Base-by-base conservation (phyloP, 1,140 invertebrate species). In the Cataglyphis hispanica region DNA sequence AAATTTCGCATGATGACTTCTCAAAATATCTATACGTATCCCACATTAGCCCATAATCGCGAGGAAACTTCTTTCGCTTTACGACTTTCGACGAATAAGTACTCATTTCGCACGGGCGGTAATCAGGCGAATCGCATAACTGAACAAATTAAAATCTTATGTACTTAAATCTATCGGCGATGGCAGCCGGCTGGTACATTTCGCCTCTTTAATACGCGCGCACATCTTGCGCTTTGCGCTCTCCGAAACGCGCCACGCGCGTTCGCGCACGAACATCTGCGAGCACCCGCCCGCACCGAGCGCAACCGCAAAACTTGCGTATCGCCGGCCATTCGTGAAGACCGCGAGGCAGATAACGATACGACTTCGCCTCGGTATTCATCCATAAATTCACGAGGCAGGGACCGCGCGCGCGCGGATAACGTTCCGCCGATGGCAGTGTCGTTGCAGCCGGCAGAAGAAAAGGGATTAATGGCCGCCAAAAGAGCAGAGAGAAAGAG, bases 81-180 rank as follows among this genome's bases (percentile, higher is more conserved):
- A 88, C 56, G 85, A 87, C 76, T 58, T 58, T 34, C 46, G 77
- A 50, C 25, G 37, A 58, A 70, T 87, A 87, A 84, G 69, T 60
- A 16, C 25, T 74, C 78, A 34, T 83, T 83, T 40, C 53, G 16
- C 10, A 50, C 70, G 40, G 60, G 10, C 72, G 16, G 58, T 77
- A 66, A 84, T 84, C 81, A 50, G 60, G 11, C 69, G 25, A 43
- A 25, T 40, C 72, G 58, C 74, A 84, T 66, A 84, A 66, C 81
- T 37, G 46, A 76, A 84, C 31, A 84, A 88, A 87, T 87, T 87
- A 87, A 88, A 88, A 84, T 63, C 63, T 87, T 87, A 70, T 60
- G 40, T 67, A 81, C 25, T 84, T 58, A 72, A 56, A 69, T 40
- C 19, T 74, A 88, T 87, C 86, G 63, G 13, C 70, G 63, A 46